These are phyloP conservation scores for Parasteatoda lunata DNA, from an alignment of 2,888 invertebrate species.

Conservation along the genomic window DNA sequence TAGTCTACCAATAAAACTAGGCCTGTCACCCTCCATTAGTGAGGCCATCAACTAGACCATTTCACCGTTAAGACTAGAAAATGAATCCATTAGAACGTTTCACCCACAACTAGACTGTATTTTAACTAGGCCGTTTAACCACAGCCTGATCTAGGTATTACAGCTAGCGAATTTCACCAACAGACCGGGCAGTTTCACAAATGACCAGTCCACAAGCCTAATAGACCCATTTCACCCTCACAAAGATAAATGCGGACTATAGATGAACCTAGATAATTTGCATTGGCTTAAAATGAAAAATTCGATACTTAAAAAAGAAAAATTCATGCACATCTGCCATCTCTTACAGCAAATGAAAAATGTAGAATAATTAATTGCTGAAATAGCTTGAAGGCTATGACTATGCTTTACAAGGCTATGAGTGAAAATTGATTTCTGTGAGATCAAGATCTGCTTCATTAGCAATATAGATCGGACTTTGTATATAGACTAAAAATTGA, in stretches of 20 bases:
- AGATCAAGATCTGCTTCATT: constrained; percentile 53
- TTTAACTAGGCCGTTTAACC: not conserved
- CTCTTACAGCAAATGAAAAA: constrained; percentile 10
- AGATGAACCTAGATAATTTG: not conserved
- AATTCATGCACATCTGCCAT: constrained; percentile 34
- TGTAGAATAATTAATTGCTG: constrained; percentile 19
- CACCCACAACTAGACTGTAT: constrained; percentile 10
- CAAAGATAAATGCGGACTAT: not conserved
- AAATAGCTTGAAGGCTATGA: constrained; percentile 30
- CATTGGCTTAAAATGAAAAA: constrained; percentile 28
- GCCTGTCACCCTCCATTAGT: not conserved
- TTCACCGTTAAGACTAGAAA: not conserved
- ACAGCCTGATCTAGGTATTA: not conserved
- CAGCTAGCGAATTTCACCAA: not conserved
- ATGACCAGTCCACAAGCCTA: not conserved
- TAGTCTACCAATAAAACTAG: not conserved
- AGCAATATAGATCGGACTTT: constrained; percentile 58
- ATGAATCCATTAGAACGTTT: not conserved
- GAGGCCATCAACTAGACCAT: not conserved
- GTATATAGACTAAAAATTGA: constrained; percentile 60
- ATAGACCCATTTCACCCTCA: not conserved
- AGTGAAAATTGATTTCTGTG: not conserved
- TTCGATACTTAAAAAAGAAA: not conserved
- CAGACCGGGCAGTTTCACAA: constrained; percentile 1
- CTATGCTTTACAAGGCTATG: not conserved